Evolutionary conservation across 2,888 invertebrate genomes (phyloP).

Genomic region (Laspeyria flexula): DNA sequence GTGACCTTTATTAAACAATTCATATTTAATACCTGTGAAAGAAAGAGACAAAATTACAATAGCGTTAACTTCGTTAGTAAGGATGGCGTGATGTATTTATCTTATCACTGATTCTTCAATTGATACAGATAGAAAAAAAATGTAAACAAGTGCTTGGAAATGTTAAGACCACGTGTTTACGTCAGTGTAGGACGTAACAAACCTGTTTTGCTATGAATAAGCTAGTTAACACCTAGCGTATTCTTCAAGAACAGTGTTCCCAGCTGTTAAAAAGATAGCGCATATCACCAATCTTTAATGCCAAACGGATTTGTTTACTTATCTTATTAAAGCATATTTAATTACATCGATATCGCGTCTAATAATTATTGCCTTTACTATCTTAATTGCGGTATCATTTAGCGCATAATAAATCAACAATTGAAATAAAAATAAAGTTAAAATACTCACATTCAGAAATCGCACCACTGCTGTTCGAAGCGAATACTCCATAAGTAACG

Average conservation of each 20-base stretch:
- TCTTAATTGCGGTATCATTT: constrained; percentile 6
- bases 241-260: constrained; percentile 48
- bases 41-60: constrained; percentile 6
- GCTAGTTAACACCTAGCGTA: constrained; percentile 36
- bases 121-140: constrained; percentile 32
- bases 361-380: constrained; percentile 2
- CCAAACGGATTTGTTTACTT: constrained; percentile 43
- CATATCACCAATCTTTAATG: constrained; percentile 37
- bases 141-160: constrained; percentile 40
- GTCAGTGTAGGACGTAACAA: constrained; percentile 54
- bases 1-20: background rate
- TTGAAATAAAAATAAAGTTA: constrained; percentile 27
- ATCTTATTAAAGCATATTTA: constrained; percentile 25
- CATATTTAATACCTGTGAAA: background rate
- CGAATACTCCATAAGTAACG: constrained; percentile 71
- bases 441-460: constrained; percentile 70
- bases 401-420: constrained; percentile 23
- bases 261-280: constrained; percentile 54
- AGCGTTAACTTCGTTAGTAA: constrained; percentile 4
- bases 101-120: constrained; percentile 40
- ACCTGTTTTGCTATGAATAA: constrained; percentile 66
- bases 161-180: constrained; percentile 45
- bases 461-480: constrained; percentile 67
- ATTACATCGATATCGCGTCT: background rate
- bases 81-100: constrained; percentile 44